Conservation (phyloP, 2,113 vertebrate genomes). For the Passer domesticus region DNA sequence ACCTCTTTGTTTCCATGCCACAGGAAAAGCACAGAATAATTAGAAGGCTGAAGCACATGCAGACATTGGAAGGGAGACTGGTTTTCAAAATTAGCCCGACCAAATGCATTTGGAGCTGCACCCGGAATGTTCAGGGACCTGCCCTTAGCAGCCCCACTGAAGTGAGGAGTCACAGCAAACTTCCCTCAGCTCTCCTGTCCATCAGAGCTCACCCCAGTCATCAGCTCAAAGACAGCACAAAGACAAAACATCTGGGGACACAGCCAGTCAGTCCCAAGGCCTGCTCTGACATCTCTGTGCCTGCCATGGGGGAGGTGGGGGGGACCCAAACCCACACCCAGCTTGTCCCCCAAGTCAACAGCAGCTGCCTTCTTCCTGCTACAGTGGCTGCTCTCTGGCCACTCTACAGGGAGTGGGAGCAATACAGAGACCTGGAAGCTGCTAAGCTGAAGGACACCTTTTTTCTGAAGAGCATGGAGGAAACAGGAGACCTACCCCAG, state of each 20-base stretch:
- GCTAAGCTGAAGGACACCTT: not conserved
- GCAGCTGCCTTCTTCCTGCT: not conserved
- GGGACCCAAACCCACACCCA: not conserved
- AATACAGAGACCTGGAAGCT: not conserved
- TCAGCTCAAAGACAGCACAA: not conserved
- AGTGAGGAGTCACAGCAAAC: not conserved
- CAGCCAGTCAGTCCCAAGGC: not conserved
- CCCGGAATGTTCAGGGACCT: not conserved
- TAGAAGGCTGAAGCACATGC: not conserved
- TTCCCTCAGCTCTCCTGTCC: not conserved
- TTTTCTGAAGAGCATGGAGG: not conserved
- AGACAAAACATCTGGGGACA: not conserved
- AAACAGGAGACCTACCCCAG: not conserved
- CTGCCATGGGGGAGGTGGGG: rapidly evolving
- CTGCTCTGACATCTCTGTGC: not conserved
- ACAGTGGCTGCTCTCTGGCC: rapidly evolving
- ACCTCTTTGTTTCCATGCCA: not conserved
- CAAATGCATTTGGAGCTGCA: not conserved
- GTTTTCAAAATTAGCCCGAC: not conserved
- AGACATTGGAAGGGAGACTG: not conserved
- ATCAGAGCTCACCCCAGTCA: not conserved
- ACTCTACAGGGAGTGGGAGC: not conserved
- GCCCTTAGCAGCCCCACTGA: not conserved
- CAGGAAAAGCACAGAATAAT: not conserved
- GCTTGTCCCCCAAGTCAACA: not conserved